Conservation (phyloP, 2,888 invertebrate genomes). For the Spodoptera exigua region DNA sequence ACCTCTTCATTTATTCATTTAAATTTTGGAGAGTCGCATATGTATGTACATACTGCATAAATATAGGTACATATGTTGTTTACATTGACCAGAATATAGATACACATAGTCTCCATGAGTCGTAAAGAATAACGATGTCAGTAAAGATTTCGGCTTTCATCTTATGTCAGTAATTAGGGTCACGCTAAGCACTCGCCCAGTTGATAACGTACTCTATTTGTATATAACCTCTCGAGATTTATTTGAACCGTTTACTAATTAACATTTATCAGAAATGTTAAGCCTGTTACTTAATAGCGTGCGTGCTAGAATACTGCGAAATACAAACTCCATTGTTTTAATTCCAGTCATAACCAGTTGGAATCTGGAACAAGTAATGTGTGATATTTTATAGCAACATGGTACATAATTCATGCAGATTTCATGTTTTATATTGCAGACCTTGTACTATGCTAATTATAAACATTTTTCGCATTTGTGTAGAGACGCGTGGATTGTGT, state of each 20-base stretch:
- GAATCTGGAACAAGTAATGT: slow-evolving; percentile 31
- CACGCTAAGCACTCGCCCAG: slow-evolving; percentile 14
- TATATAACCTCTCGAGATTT: slow-evolving; percentile 6
- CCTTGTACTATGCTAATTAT: slow-evolving; percentile 34
- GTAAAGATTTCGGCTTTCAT: slow-evolving; percentile 21
- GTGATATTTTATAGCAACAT: slow-evolving; percentile 43
- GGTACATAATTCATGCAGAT: slow-evolving; percentile 36
- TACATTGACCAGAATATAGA: too few species aligned
- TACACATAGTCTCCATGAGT: slow-evolving; percentile 6
- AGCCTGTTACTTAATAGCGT: slow-evolving; percentile 7
- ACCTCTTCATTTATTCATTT: slow-evolving; percentile 30
- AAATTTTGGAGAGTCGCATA: slow-evolving; percentile 30
- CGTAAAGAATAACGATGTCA: slow-evolving; percentile 37
- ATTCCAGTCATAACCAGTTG: slow-evolving; percentile 39
- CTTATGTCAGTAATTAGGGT: slow-evolving; percentile 37
- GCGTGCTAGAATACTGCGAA: slow-evolving; percentile 21
- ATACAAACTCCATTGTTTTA: slow-evolving; percentile 28
- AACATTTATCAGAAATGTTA: slow-evolving; percentile 19
- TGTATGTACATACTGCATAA: too few species aligned
- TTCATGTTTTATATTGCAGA: slow-evolving; percentile 23
- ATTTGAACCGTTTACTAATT: slow-evolving; percentile 24
- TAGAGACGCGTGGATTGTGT: slow-evolving; percentile 14
- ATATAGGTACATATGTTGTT: too few species aligned
- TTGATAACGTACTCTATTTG: slow-evolving; percentile 22
- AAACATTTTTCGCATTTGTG: slow-evolving; percentile 34